These are phyloP conservation scores for Nyctibius bracteatus DNA, from an alignment of 2,113 vertebrate genomes.

Conservation along the genomic window DNA sequence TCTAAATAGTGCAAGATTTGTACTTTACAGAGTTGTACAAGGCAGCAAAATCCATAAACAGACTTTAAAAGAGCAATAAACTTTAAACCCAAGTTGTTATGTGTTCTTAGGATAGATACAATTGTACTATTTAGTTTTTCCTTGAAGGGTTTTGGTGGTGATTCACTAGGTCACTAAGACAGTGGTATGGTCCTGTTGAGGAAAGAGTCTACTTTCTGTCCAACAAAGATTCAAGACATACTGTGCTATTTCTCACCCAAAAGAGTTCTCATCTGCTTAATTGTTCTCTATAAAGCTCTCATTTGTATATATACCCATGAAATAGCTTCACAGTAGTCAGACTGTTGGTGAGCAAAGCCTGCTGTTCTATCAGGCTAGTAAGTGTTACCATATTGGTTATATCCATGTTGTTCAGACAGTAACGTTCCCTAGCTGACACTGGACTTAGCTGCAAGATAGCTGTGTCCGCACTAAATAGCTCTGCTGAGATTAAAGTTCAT, in stretches of 20 bases:
- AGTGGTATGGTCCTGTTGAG: background rate
- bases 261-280: background rate
- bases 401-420: background rate
- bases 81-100: background rate
- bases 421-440: background rate
- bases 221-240: background rate
- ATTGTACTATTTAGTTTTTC: background rate
- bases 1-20: background rate
- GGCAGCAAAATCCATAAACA: background rate
- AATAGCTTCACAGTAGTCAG: background rate
- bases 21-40: background rate
- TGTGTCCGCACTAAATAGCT: background rate
- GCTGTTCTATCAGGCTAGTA: background rate
- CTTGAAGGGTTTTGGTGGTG: background rate
- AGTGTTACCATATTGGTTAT: background rate
- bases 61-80: background rate
- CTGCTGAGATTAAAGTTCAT: background rate
- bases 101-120: background rate
- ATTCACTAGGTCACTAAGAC: background rate
- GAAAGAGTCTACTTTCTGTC: background rate
- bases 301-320: background rate
- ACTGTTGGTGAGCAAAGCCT: background rate
- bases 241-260: background rate
- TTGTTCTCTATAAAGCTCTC: background rate
- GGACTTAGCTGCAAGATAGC: background rate